phyloP scores from a whole-genome alignment of 2,797 vertebrate genomes.

The Melanotaenia pygmaea region DNA sequence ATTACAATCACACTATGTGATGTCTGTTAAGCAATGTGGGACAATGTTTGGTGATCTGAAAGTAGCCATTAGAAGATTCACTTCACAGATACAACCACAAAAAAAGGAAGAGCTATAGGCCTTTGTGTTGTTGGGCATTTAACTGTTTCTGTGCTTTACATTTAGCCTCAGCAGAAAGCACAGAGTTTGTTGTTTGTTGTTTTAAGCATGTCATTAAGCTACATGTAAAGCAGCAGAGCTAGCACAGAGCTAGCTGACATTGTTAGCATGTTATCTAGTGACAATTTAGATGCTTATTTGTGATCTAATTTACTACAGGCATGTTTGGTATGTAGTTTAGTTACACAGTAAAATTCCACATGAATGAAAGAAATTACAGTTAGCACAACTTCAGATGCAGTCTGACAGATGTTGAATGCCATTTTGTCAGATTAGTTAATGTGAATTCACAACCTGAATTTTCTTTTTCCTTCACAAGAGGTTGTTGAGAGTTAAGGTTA shows the following conservation, averaged over 20 bases:
- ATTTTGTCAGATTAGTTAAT: background rate
- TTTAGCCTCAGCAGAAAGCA: background rate
- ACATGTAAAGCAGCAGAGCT: background rate
- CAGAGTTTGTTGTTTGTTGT: background rate
- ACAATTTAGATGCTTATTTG: background rate
- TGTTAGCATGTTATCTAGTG: background rate
- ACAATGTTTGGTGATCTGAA: constrained; percentile 53
- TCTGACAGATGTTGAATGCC: background rate
- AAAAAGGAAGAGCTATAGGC: constrained; percentile 59
- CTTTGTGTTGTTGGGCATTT: constrained; percentile 33
- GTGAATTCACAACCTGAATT: background rate
- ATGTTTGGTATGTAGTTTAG: background rate
- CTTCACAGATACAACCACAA: constrained; percentile 45
- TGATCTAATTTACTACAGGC: constrained; percentile 1
- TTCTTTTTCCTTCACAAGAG: background rate
- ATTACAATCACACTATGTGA: background rate
- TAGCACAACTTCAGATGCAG: background rate
- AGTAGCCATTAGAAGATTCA: constrained; percentile 49
- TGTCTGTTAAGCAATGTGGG: constrained; percentile 26
- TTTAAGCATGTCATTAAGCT: no score
- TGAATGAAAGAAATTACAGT: background rate
- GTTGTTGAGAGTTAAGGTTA: background rate
- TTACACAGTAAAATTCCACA: background rate
- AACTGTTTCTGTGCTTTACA: constrained; percentile 18
- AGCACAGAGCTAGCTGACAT: background rate